phyloP scores from a whole-genome alignment of 2,888 invertebrate species.

The Ennomos quercinarius region DNA sequence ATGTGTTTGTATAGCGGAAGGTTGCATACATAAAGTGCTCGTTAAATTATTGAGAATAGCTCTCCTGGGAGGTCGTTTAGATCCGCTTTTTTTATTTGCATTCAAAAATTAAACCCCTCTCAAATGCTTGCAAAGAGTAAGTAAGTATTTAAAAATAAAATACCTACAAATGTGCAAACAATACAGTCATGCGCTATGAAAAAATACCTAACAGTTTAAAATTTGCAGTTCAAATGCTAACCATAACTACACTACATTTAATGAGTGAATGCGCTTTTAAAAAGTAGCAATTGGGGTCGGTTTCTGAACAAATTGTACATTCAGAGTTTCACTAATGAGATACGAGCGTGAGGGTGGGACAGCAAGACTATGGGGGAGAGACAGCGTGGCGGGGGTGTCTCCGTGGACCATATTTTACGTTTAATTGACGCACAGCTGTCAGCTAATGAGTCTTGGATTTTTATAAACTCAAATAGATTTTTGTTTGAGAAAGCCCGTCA shows the following conservation, averaged over 20 bases:
- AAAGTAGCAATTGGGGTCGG: conserved; percentile 78
- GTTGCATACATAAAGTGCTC: conserved; percentile 38
- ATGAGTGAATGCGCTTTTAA: conserved; percentile 70
- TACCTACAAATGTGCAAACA: background rate
- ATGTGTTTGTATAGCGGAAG: conserved; percentile 43
- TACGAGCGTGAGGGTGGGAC: conserved; percentile 57
- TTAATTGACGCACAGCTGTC: conserved; percentile 84
- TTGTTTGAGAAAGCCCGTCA: conserved; percentile 19
- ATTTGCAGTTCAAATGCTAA: conserved; percentile 16
- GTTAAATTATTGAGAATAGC: conserved; percentile 42
- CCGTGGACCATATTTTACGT: conserved; percentile 81
- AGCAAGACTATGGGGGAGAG: conserved; percentile 45
- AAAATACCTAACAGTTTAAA: conserved; percentile 5
- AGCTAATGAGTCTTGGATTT: conserved; percentile 79
- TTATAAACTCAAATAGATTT: conserved; percentile 60
- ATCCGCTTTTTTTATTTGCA: conserved; percentile 31
- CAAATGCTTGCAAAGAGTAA: background rate
- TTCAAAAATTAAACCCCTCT: conserved; percentile 15
- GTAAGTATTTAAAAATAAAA: too few species aligned
- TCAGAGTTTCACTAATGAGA: conserved; percentile 80
- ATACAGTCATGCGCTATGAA: conserved; percentile 1
- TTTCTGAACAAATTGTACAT: conserved; percentile 82
- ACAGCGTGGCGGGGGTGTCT: conserved; percentile 55
- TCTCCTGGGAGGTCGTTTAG: conserved; percentile 34
- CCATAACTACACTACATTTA: conserved; percentile 45